Percentiles rank a stretch among this genome's conserved stretches.
Evolutionary conservation across 1,140 invertebrate genomes (phyloP).

Genomic region (Drosophila nigromelanica): DNA sequence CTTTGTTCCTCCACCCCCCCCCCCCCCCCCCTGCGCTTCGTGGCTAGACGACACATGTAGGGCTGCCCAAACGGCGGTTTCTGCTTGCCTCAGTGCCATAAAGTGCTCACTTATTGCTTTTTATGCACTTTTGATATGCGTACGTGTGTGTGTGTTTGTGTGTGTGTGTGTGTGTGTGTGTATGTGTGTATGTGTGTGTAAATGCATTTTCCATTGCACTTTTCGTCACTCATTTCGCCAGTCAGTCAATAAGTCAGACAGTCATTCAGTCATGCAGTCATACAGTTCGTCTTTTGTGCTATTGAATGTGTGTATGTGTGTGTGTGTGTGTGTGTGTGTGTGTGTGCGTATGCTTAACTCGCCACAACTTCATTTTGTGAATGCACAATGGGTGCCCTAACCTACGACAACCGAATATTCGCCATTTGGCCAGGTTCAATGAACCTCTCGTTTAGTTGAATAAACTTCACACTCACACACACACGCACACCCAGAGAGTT

Average conservation of each 20-base stretch:
- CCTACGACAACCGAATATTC: conserved; percentile 82
- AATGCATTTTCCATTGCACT: conserved; percentile 72
- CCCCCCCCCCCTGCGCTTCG: not conserved
- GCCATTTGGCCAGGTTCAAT: conserved; percentile 81
- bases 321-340: not conserved
- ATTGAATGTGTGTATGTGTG: conserved; percentile 38
- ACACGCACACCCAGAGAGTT: conserved; percentile 41
- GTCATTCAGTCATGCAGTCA: conserved; percentile 41
- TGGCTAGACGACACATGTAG: conserved; percentile 54
- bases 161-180: conserved; percentile 37
- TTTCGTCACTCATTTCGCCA: conserved; percentile 68
- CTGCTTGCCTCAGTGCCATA: conserved; percentile 61
- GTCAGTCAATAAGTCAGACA: conserved; percentile 59
- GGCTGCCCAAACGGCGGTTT: conserved; percentile 59
- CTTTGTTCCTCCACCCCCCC: no score
- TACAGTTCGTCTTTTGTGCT: conserved; percentile 57
- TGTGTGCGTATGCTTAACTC: conserved; percentile 60
- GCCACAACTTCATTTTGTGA: conserved; percentile 77
- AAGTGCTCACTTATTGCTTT: conserved; percentile 77
- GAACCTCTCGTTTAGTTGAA: conserved; percentile 79
- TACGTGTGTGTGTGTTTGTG: conserved; percentile 3
- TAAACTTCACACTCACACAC: conserved; percentile 67
- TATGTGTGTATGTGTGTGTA: conserved; percentile 43
- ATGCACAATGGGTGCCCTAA: conserved; percentile 77
- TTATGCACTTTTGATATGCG: conserved; percentile 73